Evolutionary conservation across 37 sponge, comb jelly and placozoan species (phyloP).

Genomic region (Tethya wilhelma): DNA sequence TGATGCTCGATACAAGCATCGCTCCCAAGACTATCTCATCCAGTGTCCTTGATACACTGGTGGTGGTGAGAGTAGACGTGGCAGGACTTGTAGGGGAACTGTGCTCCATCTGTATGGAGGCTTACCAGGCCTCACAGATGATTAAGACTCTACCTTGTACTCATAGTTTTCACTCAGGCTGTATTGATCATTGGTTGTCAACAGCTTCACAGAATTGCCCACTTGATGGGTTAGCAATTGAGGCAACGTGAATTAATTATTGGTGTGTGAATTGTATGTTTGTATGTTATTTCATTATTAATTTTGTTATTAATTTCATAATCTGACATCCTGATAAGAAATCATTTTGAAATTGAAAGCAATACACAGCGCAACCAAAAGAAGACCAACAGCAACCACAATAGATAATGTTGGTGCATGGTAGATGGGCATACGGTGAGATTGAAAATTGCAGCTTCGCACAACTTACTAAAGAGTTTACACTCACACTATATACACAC

Average conservation of each 20-base stretch:
- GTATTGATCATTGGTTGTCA: slow-evolving; percentile 43
- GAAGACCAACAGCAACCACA: no score
- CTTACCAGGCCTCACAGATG: background rate
- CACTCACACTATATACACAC: no score
- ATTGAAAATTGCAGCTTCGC: no score
- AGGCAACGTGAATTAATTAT: no score
- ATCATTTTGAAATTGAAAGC: no score
- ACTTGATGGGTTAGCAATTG: slow-evolving; percentile 42
- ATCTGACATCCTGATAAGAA: background rate
- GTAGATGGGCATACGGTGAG: no score
- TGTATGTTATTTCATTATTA: background rate
- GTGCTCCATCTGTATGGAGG: slow-evolving; percentile 53
- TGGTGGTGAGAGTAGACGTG: background rate
- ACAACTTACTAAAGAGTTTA: no score
- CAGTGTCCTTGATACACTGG: background rate
- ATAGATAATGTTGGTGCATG: no score
- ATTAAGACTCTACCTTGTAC: slow-evolving; percentile 36
- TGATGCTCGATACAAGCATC: slow-evolving; percentile 17
- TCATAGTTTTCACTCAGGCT: slow-evolving; percentile 35
- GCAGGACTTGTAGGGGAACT: slow-evolving; percentile 16
- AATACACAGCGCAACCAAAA: no score
- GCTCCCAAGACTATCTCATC: slow-evolving; percentile 44
- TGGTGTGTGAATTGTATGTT: background rate
- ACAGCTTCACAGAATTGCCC: slow-evolving; percentile 40
- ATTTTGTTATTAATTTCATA: background rate